Evolutionary conservation across 2,797 vertebrate genomes (phyloP).

Genomic region (Chloroceryle inda): DNA sequence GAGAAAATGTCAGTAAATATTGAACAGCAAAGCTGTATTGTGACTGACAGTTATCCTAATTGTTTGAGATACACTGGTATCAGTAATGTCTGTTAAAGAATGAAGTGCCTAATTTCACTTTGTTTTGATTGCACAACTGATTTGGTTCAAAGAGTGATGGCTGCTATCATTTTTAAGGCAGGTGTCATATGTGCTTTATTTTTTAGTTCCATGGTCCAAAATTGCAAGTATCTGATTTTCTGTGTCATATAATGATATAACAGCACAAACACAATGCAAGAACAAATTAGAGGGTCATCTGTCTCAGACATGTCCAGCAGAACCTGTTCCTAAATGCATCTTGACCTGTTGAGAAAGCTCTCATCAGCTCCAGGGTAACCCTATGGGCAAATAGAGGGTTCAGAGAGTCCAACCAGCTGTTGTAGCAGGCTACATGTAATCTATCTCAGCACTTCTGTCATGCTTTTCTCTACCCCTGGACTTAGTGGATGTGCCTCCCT

Average conservation of each 20-base stretch:
- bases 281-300: neutral
- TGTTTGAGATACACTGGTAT: slow-evolving; percentile 20
- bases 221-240: neutral
- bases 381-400: neutral
- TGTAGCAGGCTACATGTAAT: neutral
- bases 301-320: neutral
- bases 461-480: neutral
- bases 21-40: neutral
- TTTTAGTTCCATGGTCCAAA: neutral
- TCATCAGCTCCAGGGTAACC: neutral
- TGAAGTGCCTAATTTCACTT: slow-evolving; percentile 28
- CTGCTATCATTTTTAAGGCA: slow-evolving; percentile 44
- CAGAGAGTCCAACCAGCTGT: neutral
- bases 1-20: slow-evolving; percentile 41
- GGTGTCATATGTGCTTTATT: slow-evolving; percentile 14
- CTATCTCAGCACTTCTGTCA: neutral
- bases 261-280: neutral
- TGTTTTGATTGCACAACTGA: slow-evolving; percentile 26
- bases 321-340: neutral
- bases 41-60: slow-evolving; percentile 42
- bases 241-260: neutral
- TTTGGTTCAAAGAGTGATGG: slow-evolving; percentile 16
- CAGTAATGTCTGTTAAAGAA: slow-evolving; percentile 8
- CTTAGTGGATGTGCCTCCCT: neutral
- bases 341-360: neutral